Evolutionary conservation across 2,113 vertebrate species (phyloP), one percentile per base, ranked within the genome.

Genomic region (Chaetodon auriga): DNA sequence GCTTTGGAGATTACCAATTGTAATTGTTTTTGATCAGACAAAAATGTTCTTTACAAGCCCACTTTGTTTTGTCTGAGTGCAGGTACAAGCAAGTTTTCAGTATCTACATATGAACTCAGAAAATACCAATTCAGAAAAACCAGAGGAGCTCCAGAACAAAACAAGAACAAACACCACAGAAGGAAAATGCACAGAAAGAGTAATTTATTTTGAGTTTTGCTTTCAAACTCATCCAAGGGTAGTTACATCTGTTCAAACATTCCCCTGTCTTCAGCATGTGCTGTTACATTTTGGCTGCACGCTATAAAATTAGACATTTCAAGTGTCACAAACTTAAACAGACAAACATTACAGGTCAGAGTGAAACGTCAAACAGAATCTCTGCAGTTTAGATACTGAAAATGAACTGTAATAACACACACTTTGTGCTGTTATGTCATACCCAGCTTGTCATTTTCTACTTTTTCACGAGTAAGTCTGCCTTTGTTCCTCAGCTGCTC

Each of bases 261-360:
- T 85, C 90, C 91, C 92, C 84, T 87, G 92, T 87, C 91, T 92
- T 91, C 93, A 93, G 92, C 92, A 90, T 81, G 18, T 46, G 63
- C 64, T 68, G 6, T 36, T 66, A 81, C 0, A 80, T 61, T 82
- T 87, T 43, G 36, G 36, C 58, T 80, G 73, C 45, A 60, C 35
- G 23, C n/a, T 30, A 4, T 30, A 48, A 53, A 41, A 60, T 45
- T 1, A 30, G 23, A 74, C 70, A 63, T 48, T 69, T 68, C 53
- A 45, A 66, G 64, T 75, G 49, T 65, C 48, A 63, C 43, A 48
- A 68, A 83, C 49, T 68, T 65, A 64, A 81, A 81, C 55, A 82
- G 38, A 72, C 68, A 69, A 57, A 53, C 48, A 51, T 77, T 36
- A 79, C 71, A 85, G 25, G 53, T 45, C 66, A 68, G 18, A 48